Percentiles rank a stretch among this genome's conserved stretches.
These are phyloP conservation scores for Perizoma flavofasciatum DNA, from an alignment of 2,888 invertebrate genomes.

Conservation along the genomic window DNA sequence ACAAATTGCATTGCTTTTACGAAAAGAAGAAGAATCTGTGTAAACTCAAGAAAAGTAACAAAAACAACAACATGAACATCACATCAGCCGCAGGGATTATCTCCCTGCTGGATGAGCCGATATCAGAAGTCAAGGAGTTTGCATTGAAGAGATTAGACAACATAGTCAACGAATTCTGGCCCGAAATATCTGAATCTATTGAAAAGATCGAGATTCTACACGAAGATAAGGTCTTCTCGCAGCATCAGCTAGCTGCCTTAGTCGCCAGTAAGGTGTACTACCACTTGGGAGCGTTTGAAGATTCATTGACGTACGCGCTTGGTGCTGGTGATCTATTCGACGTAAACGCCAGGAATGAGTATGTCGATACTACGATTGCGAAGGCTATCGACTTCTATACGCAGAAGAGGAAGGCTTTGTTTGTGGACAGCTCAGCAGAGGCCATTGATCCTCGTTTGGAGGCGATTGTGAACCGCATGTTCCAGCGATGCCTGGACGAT, in stretches of 20 bases:
- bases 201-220: conserved; percentile 98
- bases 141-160: conserved; percentile 96
- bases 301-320: conserved; percentile 98
- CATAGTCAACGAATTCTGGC: conserved; percentile 99
- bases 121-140: conserved; percentile 96
- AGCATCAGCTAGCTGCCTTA: conserved; percentile 96
- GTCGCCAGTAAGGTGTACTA: conserved; percentile 99
- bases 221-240: conserved; percentile 94
- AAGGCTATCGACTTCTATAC: conserved; percentile 99
- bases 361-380: conserved; percentile 98
- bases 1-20: conserved; percentile 34
- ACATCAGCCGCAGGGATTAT: conserved; percentile 93
- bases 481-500: conserved; percentile 97
- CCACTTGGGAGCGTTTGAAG: conserved; percentile 98
- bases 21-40: conserved; percentile 16
- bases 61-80: conserved; percentile 72
- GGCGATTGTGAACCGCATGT: conserved; percentile 98
- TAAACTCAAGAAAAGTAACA: conserved; percentile 29
- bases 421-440: conserved; percentile 86
- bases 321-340: conserved; percentile 98
- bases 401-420: conserved; percentile 90
- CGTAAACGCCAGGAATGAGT: conserved; percentile 96
- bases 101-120: conserved; percentile 96
- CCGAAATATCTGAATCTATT: conserved; percentile 98
- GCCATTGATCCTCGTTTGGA: conserved; percentile 93